Percentiles rank a stretch among this genome's conserved stretches.
Evolutionary conservation across 2,113 vertebrate genomes (phyloP).

Genomic region (Micronycteris hirsuta): DNA sequence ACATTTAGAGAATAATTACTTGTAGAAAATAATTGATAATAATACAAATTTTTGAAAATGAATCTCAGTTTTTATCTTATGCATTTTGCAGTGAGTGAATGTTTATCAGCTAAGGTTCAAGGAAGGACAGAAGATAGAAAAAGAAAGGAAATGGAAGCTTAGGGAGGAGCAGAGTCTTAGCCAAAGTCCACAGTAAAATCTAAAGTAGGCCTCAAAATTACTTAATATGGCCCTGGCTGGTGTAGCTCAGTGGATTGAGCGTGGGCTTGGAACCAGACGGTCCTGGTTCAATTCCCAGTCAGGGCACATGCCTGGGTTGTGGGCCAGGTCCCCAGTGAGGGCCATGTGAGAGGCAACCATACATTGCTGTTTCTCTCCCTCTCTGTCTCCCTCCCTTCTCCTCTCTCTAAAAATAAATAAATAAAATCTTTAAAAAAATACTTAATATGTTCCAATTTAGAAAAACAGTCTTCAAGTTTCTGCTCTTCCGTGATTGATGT

Average conservation of each 20-base stretch:
- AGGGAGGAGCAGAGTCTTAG: neutral
- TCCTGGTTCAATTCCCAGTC: no score
- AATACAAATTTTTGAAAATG: neutral
- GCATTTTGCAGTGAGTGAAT: neutral
- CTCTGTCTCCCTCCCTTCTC: no score
- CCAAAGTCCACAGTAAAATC: neutral
- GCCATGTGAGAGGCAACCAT: no score
- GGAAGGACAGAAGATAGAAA: neutral
- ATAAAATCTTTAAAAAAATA: no score
- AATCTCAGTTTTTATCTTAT: neutral
- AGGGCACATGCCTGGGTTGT: no score
- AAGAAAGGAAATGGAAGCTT: neutral
- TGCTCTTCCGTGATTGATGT: neutral
- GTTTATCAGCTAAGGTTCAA: neutral
- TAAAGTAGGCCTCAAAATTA: neutral
- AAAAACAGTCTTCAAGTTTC: neutral
- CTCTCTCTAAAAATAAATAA: no score
- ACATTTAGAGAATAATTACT: neutral
- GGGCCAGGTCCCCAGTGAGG: no score
- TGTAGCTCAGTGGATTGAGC: no score
- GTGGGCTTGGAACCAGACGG: no score
- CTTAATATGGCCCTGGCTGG: no score
- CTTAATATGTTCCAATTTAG: neutral
- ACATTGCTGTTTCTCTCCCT: no score
- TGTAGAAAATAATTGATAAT: neutral